Base-by-base conservation (phyloP, 2,888 invertebrate species). In the Tanypteryx hageni region DNA sequence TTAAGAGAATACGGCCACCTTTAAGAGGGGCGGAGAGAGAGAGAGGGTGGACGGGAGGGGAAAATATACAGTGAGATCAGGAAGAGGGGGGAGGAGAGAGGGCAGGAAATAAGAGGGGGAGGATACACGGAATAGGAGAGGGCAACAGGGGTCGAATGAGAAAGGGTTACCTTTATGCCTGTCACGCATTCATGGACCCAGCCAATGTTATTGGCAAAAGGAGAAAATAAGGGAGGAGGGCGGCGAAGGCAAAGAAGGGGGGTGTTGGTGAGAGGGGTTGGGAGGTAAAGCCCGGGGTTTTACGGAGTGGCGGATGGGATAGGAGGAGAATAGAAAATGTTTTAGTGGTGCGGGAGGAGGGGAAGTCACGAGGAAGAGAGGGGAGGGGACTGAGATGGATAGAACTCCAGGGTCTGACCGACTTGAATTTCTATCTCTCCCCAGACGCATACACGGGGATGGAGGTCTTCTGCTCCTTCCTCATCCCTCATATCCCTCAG, bases 91-190 rank as follows among this genome's bases (percentile, higher is more conserved):
- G 44, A 5, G 44, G 44, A 44, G 5, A 44, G 44, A 44, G 1
- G 44, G 44, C 44, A 44, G 44, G 44, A 44, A 44, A 44, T 44
- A 44, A 44, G 44, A 44, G 44, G 44, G 44, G 44, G 5, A 44
- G 44, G 44, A 3, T 44, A 44, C 44, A 44, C 44, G 44, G 44
- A 44, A 44, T 3, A 44, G 44, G 44, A 44, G 44, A 44, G 44
- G 44, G 3, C 44, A 44, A 44, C 44, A 44, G 44, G 44, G 44
- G 44, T 44, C 44, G 44, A 44, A 44, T 44, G 64, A 22, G 11
- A 76, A 76, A 76, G 76, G 76, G 76, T 76, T 76, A 27, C 76
- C 76, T 76, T 76, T 76, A 76, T 76, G 76, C 76, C 22, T 76
- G 76, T 76, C 76, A 76, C 76, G 76, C 76, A 76, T 76, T 76